Percentiles rank a stretch among this genome's conserved stretches.
phyloP scores from a whole-genome alignment of 2,113 vertebrate species.

The Ceyx melanurus region DNA sequence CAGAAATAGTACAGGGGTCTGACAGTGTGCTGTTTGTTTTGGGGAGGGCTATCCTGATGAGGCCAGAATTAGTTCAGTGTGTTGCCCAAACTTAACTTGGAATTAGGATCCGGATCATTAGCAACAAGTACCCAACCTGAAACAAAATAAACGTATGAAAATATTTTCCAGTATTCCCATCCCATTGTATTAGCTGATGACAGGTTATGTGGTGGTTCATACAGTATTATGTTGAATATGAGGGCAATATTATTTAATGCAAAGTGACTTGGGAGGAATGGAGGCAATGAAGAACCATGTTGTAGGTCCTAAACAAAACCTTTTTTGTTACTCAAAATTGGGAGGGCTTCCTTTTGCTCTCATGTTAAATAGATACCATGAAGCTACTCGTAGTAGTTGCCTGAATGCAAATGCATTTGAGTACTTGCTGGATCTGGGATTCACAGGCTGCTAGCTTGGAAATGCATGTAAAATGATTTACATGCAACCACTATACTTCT shows the following conservation, averaged over 20 bases:
- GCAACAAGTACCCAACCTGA: background rate
- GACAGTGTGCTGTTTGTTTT: background rate
- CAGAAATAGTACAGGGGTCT: background rate
- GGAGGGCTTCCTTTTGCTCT: background rate
- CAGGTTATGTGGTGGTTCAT: slow-evolving; percentile 40
- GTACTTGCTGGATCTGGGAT: background rate
- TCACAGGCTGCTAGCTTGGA: background rate
- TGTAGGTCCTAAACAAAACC: slow-evolving; percentile 18
- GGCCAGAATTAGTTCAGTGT: background rate
- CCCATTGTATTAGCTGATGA: slow-evolving; percentile 40
- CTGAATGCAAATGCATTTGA: background rate
- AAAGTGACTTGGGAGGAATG: background rate
- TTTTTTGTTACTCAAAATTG: background rate
- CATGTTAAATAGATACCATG: background rate
- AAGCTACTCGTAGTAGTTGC: background rate
- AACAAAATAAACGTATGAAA: slow-evolving; percentile 24
- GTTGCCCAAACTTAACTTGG: slow-evolving; percentile 15
- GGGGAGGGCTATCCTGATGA: background rate
- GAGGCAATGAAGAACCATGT: background rate
- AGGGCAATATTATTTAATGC: slow-evolving; percentile 32
- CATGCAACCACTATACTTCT: background rate
- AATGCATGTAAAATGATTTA: background rate
- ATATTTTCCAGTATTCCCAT: slow-evolving; percentile 27
- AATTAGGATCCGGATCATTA: slow-evolving; percentile 10
- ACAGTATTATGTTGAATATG: slow-evolving; percentile 17